Conservation (phyloP, 1,140 invertebrate species). For the Hycleus cichorii region DNA sequence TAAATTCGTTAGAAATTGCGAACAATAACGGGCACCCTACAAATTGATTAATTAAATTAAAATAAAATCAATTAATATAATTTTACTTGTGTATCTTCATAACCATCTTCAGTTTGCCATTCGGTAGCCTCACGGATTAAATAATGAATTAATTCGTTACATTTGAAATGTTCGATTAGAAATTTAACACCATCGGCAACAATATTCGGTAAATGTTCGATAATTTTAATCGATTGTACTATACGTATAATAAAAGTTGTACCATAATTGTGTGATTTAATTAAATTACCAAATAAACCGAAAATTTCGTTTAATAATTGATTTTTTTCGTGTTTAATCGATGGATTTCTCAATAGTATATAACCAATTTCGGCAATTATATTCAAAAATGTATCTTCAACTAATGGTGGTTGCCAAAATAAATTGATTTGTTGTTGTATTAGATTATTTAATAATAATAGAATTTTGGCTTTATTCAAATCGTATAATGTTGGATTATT, state of each 20-base stretch:
- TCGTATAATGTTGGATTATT: slow-evolving; percentile 9
- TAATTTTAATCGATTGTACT: slow-evolving; percentile 56
- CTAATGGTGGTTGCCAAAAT: slow-evolving; percentile 62
- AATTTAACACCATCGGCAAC: slow-evolving; percentile 53
- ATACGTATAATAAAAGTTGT: slow-evolving; percentile 51
- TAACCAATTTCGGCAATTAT: slow-evolving; percentile 56
- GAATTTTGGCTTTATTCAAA: slow-evolving; percentile 25
- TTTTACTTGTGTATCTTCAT: slow-evolving; percentile 33
- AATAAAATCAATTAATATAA: background rate
- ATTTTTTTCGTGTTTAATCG: slow-evolving; percentile 45
- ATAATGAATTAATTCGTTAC: slow-evolving; percentile 52
- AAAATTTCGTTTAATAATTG: slow-evolving; percentile 50
- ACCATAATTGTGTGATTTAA: slow-evolving; percentile 60
- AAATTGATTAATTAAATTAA: slow-evolving; percentile 1
- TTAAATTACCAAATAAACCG: slow-evolving; percentile 54
- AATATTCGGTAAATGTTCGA: slow-evolving; percentile 54
- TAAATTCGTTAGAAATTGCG: slow-evolving; percentile 57
- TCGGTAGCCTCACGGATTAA: slow-evolving; percentile 59
- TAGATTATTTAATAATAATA: slow-evolving; percentile 25
- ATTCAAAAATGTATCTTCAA: slow-evolving; percentile 54
- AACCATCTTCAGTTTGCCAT: slow-evolving; percentile 47
- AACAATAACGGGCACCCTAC: slow-evolving; percentile 49
- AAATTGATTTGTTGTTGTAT: slow-evolving; percentile 36
- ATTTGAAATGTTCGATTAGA: slow-evolving; percentile 50
- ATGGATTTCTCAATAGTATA: slow-evolving; percentile 54